Base-by-base conservation (phyloP, 1,140 invertebrate genomes). In the Amphibalanus amphitrite region DNA sequence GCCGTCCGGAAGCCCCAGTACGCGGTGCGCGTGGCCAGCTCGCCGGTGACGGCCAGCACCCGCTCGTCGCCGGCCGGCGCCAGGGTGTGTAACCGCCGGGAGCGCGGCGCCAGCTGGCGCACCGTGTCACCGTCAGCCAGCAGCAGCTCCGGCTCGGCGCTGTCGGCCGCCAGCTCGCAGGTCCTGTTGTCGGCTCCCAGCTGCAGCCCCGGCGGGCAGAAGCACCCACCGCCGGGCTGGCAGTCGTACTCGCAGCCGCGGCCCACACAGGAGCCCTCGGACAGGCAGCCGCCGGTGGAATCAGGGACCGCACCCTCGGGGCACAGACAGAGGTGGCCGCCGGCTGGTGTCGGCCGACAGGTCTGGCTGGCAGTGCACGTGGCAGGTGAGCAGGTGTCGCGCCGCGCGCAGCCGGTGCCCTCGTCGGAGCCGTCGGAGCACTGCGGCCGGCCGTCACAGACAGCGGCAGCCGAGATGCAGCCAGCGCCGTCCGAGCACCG, bases 371-470 rank as follows among this genome's bases (percentile, higher is more conserved):
- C 64, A 8, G 64, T 8, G n/a, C 64, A 65, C 64, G 26, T 65
- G 64, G 10, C 64, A 6, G 4, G 3, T 3, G 10, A 25, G 26
- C 64, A 65, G 6, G 20, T 25, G 64, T 65, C 64, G 64, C 20
- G 26, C n/a, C 26, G 64, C 20, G 23, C 29, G 73, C 73, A 69
- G 69, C 76, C 77, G 69, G 76, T 73, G 30, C 76, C 76, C 71
- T 79, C 78, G 69, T 78, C 78, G 28, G 73, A 74, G 20, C 74
- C 72, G 74, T 82, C 82, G 29, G 71, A 71, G 76, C 83, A 84
- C 75, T 85, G 83, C 70, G 78, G 76, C 69, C 83, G 80, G 64
- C 78, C 79, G 74, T 85, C 84, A 76, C 83, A 85, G n/a, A 79
- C 78, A 79, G 82, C 84, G 13, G 75, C 76, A 8, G 74, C 70